Evolutionary conservation across 2,113 vertebrate genomes (phyloP), one percentile per base, ranked within the genome.

Genomic region (Hippotragus niger): DNA sequence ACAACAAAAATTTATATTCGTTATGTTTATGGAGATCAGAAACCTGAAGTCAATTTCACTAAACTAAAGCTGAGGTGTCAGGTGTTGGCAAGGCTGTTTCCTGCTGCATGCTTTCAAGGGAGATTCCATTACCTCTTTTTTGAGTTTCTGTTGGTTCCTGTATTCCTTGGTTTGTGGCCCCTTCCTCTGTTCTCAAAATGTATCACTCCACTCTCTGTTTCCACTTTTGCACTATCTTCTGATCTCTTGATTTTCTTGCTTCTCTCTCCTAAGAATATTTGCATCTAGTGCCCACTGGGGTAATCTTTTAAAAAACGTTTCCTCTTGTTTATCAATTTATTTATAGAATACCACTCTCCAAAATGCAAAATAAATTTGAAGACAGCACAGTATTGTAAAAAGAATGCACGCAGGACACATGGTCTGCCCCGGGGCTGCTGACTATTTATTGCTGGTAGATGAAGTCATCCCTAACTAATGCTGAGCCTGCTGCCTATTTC

Each of bases 291-390:
- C 10, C 31, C 10, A 40, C 6, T 27, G 27, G 16, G 29, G 3
- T 52, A 81, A n/a, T 81, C 47, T 81, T 50, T 85, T 23, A 27
- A 45, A 80, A 80, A 83, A 27, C 4, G 45, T 85, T 78, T 91
- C 36, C 64, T 76, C 16, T 95, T 60, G 10, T 84, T 60, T 85
- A 53, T 55, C 45, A 67, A 33, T 53, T 83, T 76, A 43, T 43
- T 80, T 86, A 52, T 64, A 40, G 31, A 91, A 43, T 45, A 29
- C 29, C 14, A 25, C 21, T 12, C 29, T 89, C 11, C 58, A 90
- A 84, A 90, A 40, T 53, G 78, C 16, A 40, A 87, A 90, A 55
- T 82, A 62, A 78, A 91, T 62, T 23, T n/a, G 33, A 36, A 91
- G 36, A 86, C 94, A 53, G n/a, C 27, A 45, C 0, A 16, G 7